Conservation (phyloP, 2,888 invertebrate genomes). For the Candidula unifasciata region DNA sequence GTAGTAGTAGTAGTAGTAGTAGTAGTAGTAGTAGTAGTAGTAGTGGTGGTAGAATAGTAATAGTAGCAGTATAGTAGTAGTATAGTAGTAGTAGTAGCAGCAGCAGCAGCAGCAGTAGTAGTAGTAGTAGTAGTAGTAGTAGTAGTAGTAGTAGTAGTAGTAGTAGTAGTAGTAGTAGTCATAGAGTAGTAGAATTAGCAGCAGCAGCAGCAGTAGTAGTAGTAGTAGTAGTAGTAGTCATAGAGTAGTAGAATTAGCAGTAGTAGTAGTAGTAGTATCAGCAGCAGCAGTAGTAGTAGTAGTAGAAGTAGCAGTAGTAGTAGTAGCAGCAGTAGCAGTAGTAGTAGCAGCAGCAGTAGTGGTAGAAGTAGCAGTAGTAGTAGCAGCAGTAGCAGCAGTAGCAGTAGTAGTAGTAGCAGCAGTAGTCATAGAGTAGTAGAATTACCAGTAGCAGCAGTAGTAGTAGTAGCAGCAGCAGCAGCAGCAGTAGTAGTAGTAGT, state of each 20-base stretch:
- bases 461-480: neutral
- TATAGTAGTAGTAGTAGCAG: conserved; percentile 25
- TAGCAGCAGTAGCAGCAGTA: neutral
- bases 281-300: conserved; percentile 3
- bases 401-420: neutral
- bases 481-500: neutral
- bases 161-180: conserved; percentile 41
- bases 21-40: conserved; percentile 40
- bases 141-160: conserved; percentile 39
- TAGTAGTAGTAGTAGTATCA: conserved; percentile 30
- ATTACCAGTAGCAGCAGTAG: neutral
- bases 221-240: conserved; percentile 24
- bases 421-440: neutral
- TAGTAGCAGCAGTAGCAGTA: neutral
- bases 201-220: conserved; percentile 12
- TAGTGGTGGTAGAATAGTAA: conserved; percentile 27
- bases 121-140: conserved; percentile 42
- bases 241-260: conserved; percentile 13
- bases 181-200: conserved; percentile 22
- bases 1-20: conserved; percentile 43
- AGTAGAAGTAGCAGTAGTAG: neutral
- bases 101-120: conserved; percentile 31
- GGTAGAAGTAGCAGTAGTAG: no score
- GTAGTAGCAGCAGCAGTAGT: neutral
- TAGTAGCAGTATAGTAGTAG: no score